A percentile compares a stretch with the other conserved stretches of the same genome.
phyloP scores from a whole-genome alignment of 2,797 vertebrate species.

The Siniperca undulata region DNA sequence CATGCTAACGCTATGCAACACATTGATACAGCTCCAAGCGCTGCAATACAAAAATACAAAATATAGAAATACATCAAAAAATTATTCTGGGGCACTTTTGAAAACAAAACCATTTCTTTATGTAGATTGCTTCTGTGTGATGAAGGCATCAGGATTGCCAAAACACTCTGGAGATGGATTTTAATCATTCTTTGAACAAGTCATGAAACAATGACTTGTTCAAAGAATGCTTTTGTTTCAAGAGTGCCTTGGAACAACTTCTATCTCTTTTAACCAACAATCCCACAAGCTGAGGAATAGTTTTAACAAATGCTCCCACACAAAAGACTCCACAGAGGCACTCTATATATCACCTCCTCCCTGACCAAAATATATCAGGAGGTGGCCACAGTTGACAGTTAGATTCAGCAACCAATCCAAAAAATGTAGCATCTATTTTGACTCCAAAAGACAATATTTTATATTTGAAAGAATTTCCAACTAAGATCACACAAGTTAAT shows the following conservation, averaged over 20 bases:
- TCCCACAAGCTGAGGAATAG: slow-evolving; percentile 44
- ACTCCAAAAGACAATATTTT: slow-evolving; percentile 13
- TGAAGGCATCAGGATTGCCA: slow-evolving; percentile 1
- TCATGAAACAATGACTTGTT: slow-evolving; percentile 45
- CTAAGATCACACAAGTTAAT: not conserved
- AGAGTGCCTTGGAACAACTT: slow-evolving; percentile 23
- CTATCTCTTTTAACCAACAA: slow-evolving; percentile 59
- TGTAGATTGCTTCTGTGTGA: not conserved
- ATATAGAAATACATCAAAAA: slow-evolving; percentile 33
- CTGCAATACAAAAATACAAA: slow-evolving; percentile 31
- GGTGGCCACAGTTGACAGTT: slow-evolving; percentile 45
- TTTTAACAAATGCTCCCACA: slow-evolving; percentile 64
- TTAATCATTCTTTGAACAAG: slow-evolving; percentile 21
- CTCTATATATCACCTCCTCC: slow-evolving; percentile 39
- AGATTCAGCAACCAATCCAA: slow-evolving; percentile 31
- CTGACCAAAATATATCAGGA: slow-evolving; percentile 49
- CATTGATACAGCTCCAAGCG: slow-evolving; percentile 7
- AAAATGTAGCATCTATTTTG: slow-evolving; percentile 2
- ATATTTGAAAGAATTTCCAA: not conserved
- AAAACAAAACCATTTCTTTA: slow-evolving; percentile 9
- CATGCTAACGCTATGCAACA: slow-evolving; percentile 36
- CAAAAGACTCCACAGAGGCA: slow-evolving; percentile 33
- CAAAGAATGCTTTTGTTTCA: slow-evolving; percentile 42
- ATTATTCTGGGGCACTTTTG: slow-evolving; percentile 19
- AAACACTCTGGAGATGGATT: slow-evolving; percentile 41